A percentile compares a stretch with the other conserved stretches of the same genome.
Conservation (phyloP, 2,888 invertebrate species). For the Agriotes lineatus region DNA sequence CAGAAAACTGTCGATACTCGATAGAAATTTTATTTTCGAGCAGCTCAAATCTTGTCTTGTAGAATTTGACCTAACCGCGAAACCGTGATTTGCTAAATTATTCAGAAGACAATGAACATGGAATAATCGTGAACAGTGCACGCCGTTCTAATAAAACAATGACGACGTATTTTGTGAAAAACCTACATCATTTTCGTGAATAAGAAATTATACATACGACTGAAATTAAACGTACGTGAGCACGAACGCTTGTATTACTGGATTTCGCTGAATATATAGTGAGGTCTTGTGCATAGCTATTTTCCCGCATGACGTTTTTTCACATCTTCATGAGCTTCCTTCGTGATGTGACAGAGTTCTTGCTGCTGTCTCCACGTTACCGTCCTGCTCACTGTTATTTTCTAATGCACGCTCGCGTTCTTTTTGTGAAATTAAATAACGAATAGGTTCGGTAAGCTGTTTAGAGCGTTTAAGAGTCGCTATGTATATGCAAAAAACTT, state of each 20-base stretch:
- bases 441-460: too few relatives aligned
- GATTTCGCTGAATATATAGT: neutral
- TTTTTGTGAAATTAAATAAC: too few relatives aligned
- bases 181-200: slow-evolving; percentile 53
- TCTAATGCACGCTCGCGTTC: too few relatives aligned
- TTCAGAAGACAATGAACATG: slow-evolving; percentile 55
- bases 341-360: too few relatives aligned
- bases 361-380: too few relatives aligned
- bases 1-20: too few relatives aligned
- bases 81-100: slow-evolving; percentile 51
- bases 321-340: neutral
- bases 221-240: slow-evolving; percentile 56
- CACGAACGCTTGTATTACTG: slow-evolving; percentile 51
- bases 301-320: neutral
- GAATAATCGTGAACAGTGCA: slow-evolving; percentile 52
- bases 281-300: neutral
- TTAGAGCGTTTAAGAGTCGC: neutral
- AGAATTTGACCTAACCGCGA: slow-evolving; percentile 30
- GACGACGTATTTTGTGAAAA: slow-evolving; percentile 42
- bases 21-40: neutral
- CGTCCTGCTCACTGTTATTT: too few relatives aligned
- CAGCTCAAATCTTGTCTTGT: slow-evolving; percentile 21
- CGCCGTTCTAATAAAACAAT: slow-evolving; percentile 43
- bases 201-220: slow-evolving; percentile 55
- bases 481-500: slow-evolving; percentile 4